Base-by-base conservation (phyloP, 2,888 invertebrate genomes). In the Pristionchus entomophagus region DNA sequence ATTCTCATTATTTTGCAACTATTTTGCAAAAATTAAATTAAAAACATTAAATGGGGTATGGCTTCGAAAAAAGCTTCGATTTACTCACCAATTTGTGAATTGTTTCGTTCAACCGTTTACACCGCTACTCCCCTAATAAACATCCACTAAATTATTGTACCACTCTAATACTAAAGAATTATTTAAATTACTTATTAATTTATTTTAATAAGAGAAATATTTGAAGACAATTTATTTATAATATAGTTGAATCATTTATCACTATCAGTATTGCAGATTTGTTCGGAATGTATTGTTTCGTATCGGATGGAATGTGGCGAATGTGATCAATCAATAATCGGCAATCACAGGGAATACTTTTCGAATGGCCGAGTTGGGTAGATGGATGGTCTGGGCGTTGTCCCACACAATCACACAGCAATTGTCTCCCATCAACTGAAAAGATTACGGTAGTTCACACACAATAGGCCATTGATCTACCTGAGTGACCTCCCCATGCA, bases 381-480 rank as follows among this genome's bases (percentile, higher is more conserved):
- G 86, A 88, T 92, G 92, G 45, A 91, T 91, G 45, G 88, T 88
- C 84, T 90, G 89, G 10, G 89, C 91, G 78, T 92, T 92, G 85
- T 90, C 90, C 91, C 91, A 92, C 14, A 89, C 86, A 19, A 92
- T 91, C 35, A 90, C 88, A 86, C 90, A 89, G 86, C 92, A 92
- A n/a, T 88, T 88, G 19, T 87, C 87, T 19, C 91, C 90, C 89
- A 91, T 88, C 77, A 91, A 69, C 91, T 91, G 88, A 86, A 90
- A 87, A 59, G 45, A 6, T 45, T 45, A 45, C 45, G 45, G 45
- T 45, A 14, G 32, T 10, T n/a, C n/a, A n/a, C n/a, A n/a, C n/a
- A n/a, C n/a, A n/a, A 26, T 22, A 26, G 8, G 26, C 10, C 2
- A 35, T 35, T 35, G 19, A 45, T 53, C 41, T 88, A 91, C 89